phyloP scores from a whole-genome alignment of 2,113 vertebrate species.

The Oncorhynchus mykiss region DNA sequence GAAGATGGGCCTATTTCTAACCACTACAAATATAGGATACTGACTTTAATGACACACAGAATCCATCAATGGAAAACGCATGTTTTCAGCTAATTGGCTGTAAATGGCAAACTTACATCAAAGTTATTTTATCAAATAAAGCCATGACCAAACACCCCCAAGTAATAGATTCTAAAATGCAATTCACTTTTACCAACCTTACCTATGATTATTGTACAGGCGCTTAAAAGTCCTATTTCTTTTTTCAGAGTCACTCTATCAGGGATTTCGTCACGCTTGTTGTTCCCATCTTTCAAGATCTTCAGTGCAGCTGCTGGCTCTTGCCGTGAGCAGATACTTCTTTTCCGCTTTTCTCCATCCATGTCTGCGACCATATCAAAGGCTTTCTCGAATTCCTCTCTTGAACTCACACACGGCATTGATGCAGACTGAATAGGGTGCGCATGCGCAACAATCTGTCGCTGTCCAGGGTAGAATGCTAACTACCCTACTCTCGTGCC shows the following conservation, averaged over 20 bases:
- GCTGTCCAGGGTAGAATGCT: constrained; percentile 73
- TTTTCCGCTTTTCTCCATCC: constrained; percentile 70
- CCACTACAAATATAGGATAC: background rate
- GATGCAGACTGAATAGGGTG: constrained; percentile 67
- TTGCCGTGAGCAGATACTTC: constrained; percentile 48
- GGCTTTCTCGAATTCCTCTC: constrained; percentile 54
- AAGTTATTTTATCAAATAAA: background rate
- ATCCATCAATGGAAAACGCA: background rate
- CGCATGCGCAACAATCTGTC: constrained; percentile 74
- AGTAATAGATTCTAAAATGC: background rate
- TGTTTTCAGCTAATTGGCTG: background rate
- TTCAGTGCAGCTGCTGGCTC: constrained; percentile 39
- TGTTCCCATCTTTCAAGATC: constrained; percentile 42
- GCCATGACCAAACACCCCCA: background rate
- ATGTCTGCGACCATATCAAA: constrained; percentile 63
- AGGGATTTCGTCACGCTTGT: constrained; percentile 45
- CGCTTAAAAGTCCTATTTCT: constrained; percentile 85
- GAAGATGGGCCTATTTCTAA: background rate
- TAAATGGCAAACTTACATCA: background rate
- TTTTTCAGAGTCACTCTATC: constrained; percentile 85
- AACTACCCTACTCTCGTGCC: constrained; percentile 58
- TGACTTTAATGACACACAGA: background rate
- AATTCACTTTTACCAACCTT: constrained; percentile 41
- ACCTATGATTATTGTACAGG: constrained; percentile 90
- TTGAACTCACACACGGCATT: constrained; percentile 61